These are phyloP conservation scores for Tenthredo amoena DNA, from an alignment of 2,888 invertebrate genomes.

Conservation along the genomic window DNA sequence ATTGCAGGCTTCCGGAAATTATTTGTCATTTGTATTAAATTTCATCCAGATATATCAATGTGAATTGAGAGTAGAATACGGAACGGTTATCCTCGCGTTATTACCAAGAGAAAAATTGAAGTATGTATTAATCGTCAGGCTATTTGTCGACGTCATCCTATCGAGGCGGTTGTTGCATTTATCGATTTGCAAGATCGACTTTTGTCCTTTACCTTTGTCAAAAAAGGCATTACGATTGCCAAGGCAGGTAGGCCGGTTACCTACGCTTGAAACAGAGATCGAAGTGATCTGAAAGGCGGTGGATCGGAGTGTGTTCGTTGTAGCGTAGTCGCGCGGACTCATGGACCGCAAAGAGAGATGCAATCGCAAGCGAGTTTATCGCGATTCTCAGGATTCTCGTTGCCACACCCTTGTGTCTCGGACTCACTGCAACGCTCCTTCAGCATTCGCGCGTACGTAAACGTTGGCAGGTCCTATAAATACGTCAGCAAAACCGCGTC, in stretches of 20 bases:
- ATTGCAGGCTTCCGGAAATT: not conserved
- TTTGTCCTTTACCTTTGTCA: conserved; percentile 30
- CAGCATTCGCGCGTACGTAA: conserved; percentile 48
- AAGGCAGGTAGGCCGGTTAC: conserved; percentile 42
- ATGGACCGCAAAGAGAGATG: conserved; percentile 50
- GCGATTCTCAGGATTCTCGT: conserved; percentile 50
- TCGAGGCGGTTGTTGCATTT: conserved; percentile 11
- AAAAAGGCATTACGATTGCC: conserved; percentile 40
- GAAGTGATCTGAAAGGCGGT: conserved; percentile 45
- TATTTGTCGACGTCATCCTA: conserved; percentile 39
- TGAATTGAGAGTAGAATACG: not conserved
- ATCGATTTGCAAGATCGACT: conserved; percentile 38
- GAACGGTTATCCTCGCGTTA: not conserved
- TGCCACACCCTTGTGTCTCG: conserved; percentile 52
- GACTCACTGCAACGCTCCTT: conserved; percentile 43
- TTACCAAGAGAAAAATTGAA: not conserved
- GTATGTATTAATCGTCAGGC: not conserved
- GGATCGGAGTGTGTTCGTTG: conserved; percentile 36
- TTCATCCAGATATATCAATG: not conserved
- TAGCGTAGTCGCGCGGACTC: conserved; percentile 41
- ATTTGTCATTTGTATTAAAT: not conserved
- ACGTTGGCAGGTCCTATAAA: conserved; percentile 53
- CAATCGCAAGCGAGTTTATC: conserved; percentile 51
- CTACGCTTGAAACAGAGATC: conserved; percentile 44
- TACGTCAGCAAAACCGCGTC: conserved; percentile 51